Evolutionary conservation across 1,140 invertebrate genomes (phyloP).

Genomic region (roundworm (Caenorhabditis elegans)): DNA sequence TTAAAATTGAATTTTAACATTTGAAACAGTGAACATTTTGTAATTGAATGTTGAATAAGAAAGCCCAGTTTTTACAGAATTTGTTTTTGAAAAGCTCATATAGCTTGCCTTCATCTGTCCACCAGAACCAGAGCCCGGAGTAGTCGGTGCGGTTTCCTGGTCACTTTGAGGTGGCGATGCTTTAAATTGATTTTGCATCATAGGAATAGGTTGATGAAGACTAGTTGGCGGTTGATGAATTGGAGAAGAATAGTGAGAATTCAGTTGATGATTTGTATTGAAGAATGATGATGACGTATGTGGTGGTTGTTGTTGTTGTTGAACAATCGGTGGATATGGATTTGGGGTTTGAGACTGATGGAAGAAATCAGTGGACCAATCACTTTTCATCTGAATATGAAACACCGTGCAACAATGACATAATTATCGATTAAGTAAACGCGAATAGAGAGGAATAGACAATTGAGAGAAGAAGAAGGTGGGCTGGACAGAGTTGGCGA

Average conservation of each 20-base stretch:
- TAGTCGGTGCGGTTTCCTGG: not conserved
- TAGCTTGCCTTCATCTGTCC: not conserved
- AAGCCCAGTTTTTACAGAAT: no score
- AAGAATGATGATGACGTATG: not conserved
- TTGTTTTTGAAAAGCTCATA: no score
- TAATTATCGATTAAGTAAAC: not conserved
- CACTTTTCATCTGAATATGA: constrained; percentile 13
- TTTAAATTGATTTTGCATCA: not conserved
- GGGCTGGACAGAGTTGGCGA: not conserved
- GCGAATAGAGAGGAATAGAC: not conserved
- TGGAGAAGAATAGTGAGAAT: not conserved
- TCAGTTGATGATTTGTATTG: not conserved
- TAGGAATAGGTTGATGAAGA: constrained; percentile 1
- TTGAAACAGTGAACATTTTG: no score
- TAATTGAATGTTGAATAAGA: no score
- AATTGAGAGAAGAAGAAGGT: not conserved
- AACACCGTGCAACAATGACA: no score
- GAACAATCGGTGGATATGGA: not conserved
- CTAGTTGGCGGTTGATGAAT: not conserved
- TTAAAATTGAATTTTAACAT: not conserved
- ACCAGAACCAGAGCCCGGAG: not conserved
- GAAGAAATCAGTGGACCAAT: constrained; percentile 10
- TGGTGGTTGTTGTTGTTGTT: not conserved
- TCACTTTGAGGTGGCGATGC: not conserved
- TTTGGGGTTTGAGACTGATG: not conserved